Conservation (phyloP, 2,888 invertebrate genomes). For the Patella caerulea region DNA sequence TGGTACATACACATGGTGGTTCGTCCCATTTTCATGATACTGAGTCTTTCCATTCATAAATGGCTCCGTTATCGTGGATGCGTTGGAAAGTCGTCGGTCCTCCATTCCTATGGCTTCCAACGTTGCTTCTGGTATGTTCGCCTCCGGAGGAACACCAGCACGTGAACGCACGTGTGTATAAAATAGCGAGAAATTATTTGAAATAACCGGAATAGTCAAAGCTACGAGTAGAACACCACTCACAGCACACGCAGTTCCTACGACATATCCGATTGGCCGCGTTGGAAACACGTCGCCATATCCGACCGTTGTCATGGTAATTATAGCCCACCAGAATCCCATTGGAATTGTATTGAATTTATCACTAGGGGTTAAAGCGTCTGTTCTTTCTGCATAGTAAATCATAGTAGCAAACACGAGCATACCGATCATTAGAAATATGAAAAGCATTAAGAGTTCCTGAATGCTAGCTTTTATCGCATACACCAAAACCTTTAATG, state of each 20-base stretch:
- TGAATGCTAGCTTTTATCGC: slow-evolving; percentile 72
- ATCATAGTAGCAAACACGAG: slow-evolving; percentile 70
- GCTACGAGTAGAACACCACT: slow-evolving; percentile 68
- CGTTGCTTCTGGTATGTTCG: slow-evolving; percentile 17
- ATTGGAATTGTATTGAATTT: slow-evolving; percentile 69
- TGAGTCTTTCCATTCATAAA: slow-evolving; percentile 51
- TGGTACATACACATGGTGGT: slow-evolving; percentile 20
- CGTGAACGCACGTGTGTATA: slow-evolving; percentile 68
- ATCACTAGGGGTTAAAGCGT: slow-evolving; percentile 49
- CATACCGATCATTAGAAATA: slow-evolving; percentile 70
- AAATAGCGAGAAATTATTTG: slow-evolving; percentile 70
- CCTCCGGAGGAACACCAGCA: slow-evolving; percentile 31
- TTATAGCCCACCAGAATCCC: slow-evolving; percentile 73
- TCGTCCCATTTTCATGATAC: slow-evolving; percentile 30
- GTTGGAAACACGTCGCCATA: slow-evolving; percentile 68
- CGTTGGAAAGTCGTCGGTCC: slow-evolving; percentile 45
- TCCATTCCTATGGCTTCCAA: slow-evolving; percentile 35
- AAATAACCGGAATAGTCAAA: slow-evolving; percentile 69
- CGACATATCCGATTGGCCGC: slow-evolving; percentile 63
- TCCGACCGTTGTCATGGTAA: slow-evolving; percentile 71
- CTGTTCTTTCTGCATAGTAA: slow-evolving; percentile 70
- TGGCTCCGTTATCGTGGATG: slow-evolving; percentile 44
- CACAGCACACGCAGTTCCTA: slow-evolving; percentile 66
- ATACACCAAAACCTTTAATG: slow-evolving; percentile 72
- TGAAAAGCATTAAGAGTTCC: slow-evolving; percentile 69